Base-by-base conservation (phyloP, 2,797 vertebrate genomes). In the Aselliscus stoliczkanus region DNA sequence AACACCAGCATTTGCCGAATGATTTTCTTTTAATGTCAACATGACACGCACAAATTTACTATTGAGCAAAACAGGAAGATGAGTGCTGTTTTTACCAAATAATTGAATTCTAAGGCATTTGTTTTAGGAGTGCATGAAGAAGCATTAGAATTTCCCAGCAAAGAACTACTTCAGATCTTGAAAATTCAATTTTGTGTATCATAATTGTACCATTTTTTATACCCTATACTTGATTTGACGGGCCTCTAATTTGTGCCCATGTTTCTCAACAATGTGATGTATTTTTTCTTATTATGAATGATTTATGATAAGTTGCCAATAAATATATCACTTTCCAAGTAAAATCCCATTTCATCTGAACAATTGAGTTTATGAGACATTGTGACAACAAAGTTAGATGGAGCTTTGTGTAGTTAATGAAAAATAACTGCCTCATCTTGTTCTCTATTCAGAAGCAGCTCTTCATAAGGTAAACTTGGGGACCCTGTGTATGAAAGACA, bases 311-410 rank as follows among this genome's bases (percentile, higher is more conserved):
- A 89, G 1, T 90, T 95, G 39, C 73, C 70, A 88, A 70, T 77
- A 88, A 50, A 90, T 62, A 58, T 58, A 79, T 82, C 25, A 64
- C 29, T 93, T 96, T 94, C 81, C 44, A 87, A 60, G 31, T 58
- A 96, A 92, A 93, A 83, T 77, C 64, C 52, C 50, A 90, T 95
- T 96, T 87, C 15, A 90, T 23, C 25, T 56, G 34, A 94, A 87
- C 31, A 88, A 50, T 1, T 79, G 20, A n/a, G 5, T 88, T 92
- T 89, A 70, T 75, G 37, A 84, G 47, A 79, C 20, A 89, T 44
- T 54, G 11, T 84, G 58, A 93, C n/a, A 95, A 84, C 3, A 88
- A 29, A 62, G 5, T 92, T 52, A 91, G 47, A 70, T 21, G 50
- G 14, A 76, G 79, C 4, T 88, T 47, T 44, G 18, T 54, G 23